A percentile compares a stretch with the other conserved stretches of the same genome.
phyloP scores from a whole-genome alignment of 2,113 vertebrate genomes.

The Ciconia stormi region DNA sequence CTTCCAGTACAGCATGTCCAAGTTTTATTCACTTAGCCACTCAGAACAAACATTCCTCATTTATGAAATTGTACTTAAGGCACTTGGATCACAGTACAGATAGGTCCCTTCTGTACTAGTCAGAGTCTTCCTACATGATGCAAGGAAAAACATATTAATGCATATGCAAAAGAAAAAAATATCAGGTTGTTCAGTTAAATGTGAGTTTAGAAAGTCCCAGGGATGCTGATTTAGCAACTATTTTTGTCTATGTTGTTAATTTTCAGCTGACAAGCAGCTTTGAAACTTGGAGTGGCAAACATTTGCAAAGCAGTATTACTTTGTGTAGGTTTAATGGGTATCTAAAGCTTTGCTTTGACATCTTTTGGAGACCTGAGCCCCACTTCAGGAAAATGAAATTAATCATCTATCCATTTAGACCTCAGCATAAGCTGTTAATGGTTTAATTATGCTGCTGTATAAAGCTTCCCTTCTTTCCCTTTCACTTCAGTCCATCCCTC shows the following conservation, averaged over 20 bases:
- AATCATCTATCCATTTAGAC: background rate
- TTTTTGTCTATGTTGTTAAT: background rate
- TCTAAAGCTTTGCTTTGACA: background rate
- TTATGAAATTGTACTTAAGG: background rate
- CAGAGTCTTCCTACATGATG: background rate
- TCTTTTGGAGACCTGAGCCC: background rate
- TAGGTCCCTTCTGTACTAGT: background rate
- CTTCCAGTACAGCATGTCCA: background rate
- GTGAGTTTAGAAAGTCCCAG: background rate
- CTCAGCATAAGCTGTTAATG: background rate
- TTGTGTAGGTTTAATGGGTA: background rate
- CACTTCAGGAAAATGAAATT: background rate
- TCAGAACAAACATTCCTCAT: background rate
- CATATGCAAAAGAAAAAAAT: background rate
- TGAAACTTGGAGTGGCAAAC: conserved; percentile 15
- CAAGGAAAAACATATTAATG: background rate
- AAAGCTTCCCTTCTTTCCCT: background rate
- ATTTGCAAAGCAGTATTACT: background rate
- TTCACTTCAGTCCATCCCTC: background rate
- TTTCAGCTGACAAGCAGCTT: conserved; percentile 27
- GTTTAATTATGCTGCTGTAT: background rate
- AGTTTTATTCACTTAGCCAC: background rate
- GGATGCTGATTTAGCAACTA: background rate
- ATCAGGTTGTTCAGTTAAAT: background rate
- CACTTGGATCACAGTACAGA: background rate